phyloP scores from a whole-genome alignment of 2,113 vertebrate genomes.

The Sinocyclocheilus anophthalmus region DNA sequence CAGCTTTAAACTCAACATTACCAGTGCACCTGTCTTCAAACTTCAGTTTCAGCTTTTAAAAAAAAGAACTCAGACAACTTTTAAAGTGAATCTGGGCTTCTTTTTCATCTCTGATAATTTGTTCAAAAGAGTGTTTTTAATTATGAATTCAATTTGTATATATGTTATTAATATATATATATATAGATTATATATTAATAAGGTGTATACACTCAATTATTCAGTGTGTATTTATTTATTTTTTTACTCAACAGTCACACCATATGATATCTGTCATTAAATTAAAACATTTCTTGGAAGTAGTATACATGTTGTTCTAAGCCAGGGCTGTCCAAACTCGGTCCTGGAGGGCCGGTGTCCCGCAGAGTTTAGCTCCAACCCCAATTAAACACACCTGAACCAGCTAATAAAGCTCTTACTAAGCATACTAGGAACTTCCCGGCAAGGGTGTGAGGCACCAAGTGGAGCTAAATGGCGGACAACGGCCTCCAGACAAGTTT shows the following conservation, averaged over 20 bases:
- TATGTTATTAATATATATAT: neutral
- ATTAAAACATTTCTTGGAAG: neutral
- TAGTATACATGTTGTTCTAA: neutral
- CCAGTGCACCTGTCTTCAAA: neutral
- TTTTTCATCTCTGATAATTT: neutral
- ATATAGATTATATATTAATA: no score
- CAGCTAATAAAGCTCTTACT: no score
- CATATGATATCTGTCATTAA: neutral
- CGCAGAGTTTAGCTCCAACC: no score
- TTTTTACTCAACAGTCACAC: no score
- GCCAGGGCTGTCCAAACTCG: neutral
- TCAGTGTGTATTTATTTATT: no score
- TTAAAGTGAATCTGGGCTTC: neutral
- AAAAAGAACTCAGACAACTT: neutral
- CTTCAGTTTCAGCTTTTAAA: neutral
- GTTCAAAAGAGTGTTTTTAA: neutral
- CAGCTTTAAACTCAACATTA: neutral
- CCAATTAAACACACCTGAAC: no score
- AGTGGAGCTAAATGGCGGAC: no score
- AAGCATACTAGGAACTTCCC: no score
- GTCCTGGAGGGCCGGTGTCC: no score
- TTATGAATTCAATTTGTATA: neutral
- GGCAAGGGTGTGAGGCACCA: no score
- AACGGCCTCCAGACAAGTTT: no score
- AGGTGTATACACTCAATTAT: no score